phyloP scores from a whole-genome alignment of 2,797 vertebrate species.

The Takifugu ocellatus region DNA sequence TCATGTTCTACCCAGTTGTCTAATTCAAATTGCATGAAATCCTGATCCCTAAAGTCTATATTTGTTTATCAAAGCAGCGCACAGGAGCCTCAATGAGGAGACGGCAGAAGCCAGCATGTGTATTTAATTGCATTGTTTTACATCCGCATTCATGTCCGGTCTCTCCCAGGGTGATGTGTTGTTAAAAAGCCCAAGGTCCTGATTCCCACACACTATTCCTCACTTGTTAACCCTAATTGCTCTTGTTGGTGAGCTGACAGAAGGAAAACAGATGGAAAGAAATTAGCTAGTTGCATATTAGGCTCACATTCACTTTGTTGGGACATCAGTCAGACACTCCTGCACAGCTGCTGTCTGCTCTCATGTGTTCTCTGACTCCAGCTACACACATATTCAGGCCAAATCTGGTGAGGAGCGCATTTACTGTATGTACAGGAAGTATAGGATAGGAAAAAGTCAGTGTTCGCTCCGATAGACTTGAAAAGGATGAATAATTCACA shows the following conservation, averaged over 20 bases:
- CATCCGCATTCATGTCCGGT: conserved; percentile 69
- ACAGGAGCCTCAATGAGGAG: conserved; percentile 50
- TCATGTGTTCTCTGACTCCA: conserved; percentile 29
- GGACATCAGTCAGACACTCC: conserved; percentile 73
- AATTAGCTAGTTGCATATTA: conserved; percentile 48
- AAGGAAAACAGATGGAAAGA: conserved; percentile 50
- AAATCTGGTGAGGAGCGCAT: conserved; percentile 63
- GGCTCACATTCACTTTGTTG: conserved; percentile 74
- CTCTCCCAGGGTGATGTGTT: conserved; percentile 73
- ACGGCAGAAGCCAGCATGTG: conserved; percentile 53
- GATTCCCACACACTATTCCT: conserved; percentile 56
- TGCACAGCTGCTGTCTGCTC: conserved; percentile 32
- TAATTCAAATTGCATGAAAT: conserved; percentile 69
- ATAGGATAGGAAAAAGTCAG: conserved; percentile 61
- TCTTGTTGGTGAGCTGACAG: conserved; percentile 69
- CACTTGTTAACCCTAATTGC: conserved; percentile 79
- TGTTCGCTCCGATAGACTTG: conserved; percentile 73
- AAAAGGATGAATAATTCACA: conserved; percentile 95
- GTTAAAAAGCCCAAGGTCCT: conserved; percentile 66
- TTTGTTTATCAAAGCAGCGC: conserved; percentile 70
- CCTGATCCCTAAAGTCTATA: conserved; percentile 65
- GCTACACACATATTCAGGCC: conserved; percentile 62
- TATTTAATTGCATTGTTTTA: conserved; percentile 81
- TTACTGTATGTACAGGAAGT: conserved; percentile 44
- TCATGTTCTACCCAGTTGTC: conserved; percentile 53